A percentile compares a stretch with the other conserved stretches of the same genome.
Evolutionary conservation across 2,888 invertebrate species (phyloP).

Genomic region (Hybos culiciformis): DNA sequence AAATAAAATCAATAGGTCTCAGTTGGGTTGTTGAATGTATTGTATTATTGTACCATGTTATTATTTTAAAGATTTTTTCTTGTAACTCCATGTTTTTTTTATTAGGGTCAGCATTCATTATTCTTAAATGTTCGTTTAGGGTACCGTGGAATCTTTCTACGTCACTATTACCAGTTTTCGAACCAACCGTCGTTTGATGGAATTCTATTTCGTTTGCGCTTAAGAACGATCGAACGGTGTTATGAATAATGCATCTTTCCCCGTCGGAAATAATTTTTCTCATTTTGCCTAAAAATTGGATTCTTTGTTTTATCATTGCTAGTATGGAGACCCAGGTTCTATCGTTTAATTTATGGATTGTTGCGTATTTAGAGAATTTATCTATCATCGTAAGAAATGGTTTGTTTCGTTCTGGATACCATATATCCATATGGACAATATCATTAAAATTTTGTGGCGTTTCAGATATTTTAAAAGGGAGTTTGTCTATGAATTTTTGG

Average conservation of each 20-base stretch:
- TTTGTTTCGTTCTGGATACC: constrained; percentile 3
- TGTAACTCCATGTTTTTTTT: not conserved
- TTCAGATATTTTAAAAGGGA: constrained; percentile 1
- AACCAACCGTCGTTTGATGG: constrained; percentile 4
- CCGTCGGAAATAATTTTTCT: not conserved
- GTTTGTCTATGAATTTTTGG: not conserved
- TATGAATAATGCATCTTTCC: constrained; percentile 4
- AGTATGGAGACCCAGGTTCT: constrained; percentile 5
- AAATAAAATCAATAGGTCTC: not conserved
- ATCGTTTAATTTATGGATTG: not conserved
- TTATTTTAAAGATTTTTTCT: not conserved
- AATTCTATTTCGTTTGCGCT: constrained; percentile 5
- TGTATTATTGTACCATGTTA: not conserved
- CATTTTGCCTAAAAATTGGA: constrained; percentile 5
- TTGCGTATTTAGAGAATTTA: constrained; percentile 6
- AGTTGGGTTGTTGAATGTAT: not conserved
- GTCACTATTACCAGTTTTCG: constrained; percentile 2
- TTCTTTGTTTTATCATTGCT: constrained; percentile 1
- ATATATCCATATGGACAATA: constrained; percentile 6
- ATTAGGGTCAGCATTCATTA: not conserved
- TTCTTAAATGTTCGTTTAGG: too few relatives aligned
- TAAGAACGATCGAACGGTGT: constrained; percentile 3
- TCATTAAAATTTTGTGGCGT: constrained; percentile 1
- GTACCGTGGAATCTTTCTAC: constrained; percentile 4
- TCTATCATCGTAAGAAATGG: constrained; percentile 7